Evolutionary conservation across 2,888 invertebrate species (phyloP).

Genomic region (Eurois occulta): DNA sequence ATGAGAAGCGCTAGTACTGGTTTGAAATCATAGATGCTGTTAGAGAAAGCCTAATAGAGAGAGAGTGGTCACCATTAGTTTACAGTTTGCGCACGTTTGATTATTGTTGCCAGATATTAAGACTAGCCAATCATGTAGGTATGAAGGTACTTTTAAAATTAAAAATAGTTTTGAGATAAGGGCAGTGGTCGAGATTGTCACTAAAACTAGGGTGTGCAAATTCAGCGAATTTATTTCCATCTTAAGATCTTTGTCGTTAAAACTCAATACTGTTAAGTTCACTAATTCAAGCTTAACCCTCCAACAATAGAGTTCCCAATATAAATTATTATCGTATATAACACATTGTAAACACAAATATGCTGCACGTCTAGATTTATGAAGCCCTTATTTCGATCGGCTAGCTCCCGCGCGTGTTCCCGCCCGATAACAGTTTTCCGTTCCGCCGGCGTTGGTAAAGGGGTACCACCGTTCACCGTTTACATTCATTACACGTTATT

Average conservation of each 20-base stretch:
- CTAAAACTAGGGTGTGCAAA: background rate
- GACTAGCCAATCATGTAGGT: background rate
- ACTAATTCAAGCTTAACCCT: conserved; percentile 13
- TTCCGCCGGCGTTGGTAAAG: conserved; percentile 71
- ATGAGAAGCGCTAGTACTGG: background rate
- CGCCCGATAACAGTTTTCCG: conserved; percentile 84
- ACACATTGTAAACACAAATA: conserved; percentile 54
- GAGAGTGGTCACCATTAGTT: background rate
- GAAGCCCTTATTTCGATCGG: conserved; percentile 68
- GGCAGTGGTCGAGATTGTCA: background rate
- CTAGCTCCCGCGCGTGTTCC: conserved; percentile 78
- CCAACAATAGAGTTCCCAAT: conserved; percentile 31
- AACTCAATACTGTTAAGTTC: background rate
- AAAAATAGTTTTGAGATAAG: background rate
- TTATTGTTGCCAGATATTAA: background rate
- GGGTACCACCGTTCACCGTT: conserved; percentile 78
- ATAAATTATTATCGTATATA: conserved; percentile 36
- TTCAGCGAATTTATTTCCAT: background rate
- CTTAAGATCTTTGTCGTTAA: background rate
- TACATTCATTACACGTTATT: conserved; percentile 88
- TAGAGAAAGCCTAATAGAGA: background rate
- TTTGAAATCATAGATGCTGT: background rate
- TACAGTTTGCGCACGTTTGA: background rate
- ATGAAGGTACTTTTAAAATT: background rate
- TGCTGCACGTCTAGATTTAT: conserved; percentile 66